Evolutionary conservation across 2,888 invertebrate species (phyloP), one percentile per base, ranked within the genome.

Genomic region (Crepidodera aurea): DNA sequence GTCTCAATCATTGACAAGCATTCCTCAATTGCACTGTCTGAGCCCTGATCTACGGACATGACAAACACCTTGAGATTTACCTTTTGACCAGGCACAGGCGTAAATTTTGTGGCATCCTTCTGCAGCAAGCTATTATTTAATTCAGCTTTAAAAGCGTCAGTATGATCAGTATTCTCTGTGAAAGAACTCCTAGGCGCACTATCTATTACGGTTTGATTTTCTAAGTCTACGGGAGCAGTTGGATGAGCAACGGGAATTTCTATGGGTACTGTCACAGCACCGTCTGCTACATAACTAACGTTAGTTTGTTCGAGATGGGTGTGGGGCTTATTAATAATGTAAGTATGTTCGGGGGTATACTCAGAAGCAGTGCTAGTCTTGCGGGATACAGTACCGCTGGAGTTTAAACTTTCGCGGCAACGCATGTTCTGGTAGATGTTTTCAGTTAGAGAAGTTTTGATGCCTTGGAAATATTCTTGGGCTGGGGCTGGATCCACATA

Each of bases 361-460:
- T 86, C 85, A 15, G 85, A 85, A 4, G 85, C 83, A 0, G 85
- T 85, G 71, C 85, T 85, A 0, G 86, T 85, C 71, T 85, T 86
- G n/a, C 85, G 78, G 0, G 85, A 85, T 1, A 82, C 80, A 0
- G 81, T 81, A 15, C 80, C 81, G 66, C 80, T 81, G 57, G 81
- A 81, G 67, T 82, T 82, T 25, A 82, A 65, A 57, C 82, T 82
- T 56, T 82, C 81, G 18, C 81, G 68, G 60, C 77, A 75, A 50
- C 69, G 73, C 6, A 79, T 66, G 58, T 78, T 77, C 44, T 77
- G 77, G 19, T 71, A 74, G 40, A 80, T 72, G 57, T 78, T 80
- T 63, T 81, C 81, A 0, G 78, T 73, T 10, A 81, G 67, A 2
- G 78, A 74, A 2, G 75, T 75, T 63, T 80, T 79, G 15, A 81